These are phyloP conservation scores for Prunella strophiata DNA, from an alignment of 2,797 vertebrate genomes.

Conservation along the genomic window DNA sequence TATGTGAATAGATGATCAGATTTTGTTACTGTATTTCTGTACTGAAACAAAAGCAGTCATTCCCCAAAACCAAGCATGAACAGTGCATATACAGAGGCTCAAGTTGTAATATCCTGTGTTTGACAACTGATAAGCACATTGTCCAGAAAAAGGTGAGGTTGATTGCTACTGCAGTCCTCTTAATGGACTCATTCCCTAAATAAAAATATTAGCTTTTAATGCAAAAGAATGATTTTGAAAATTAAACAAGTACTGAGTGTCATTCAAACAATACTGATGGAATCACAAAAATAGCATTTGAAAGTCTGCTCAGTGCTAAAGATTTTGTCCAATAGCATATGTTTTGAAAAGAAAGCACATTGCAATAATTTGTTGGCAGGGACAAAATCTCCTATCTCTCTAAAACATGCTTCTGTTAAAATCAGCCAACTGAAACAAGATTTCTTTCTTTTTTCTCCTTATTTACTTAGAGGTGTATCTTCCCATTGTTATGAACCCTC, in stretches of 20 bases:
- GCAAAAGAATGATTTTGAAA: not conserved
- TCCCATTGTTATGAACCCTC: not conserved
- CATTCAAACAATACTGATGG: accelerated
- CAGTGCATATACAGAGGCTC: not conserved
- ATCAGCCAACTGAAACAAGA: not conserved
- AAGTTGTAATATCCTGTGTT: not conserved
- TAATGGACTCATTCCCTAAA: not conserved
- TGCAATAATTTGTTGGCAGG: not conserved
- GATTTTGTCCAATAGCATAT: not conserved
- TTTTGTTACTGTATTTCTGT: not conserved
- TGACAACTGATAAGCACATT: not conserved
- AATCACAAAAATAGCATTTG: not conserved
- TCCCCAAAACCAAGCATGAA: not conserved
- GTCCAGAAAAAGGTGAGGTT: not conserved
- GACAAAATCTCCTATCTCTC: not conserved
- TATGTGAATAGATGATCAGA: not conserved
- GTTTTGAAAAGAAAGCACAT: not conserved
- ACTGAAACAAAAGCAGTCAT: not conserved
- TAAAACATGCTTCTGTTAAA: not conserved
- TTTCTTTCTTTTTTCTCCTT: not conserved
- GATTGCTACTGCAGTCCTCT: not conserved
- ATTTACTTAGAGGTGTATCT: not conserved
- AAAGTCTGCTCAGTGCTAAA: not conserved
- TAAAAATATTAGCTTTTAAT: not conserved
- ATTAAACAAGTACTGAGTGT: not conserved